Evolutionary conservation across 1,140 invertebrate genomes (phyloP).

Genomic region (Phymastichus coffea): DNA sequence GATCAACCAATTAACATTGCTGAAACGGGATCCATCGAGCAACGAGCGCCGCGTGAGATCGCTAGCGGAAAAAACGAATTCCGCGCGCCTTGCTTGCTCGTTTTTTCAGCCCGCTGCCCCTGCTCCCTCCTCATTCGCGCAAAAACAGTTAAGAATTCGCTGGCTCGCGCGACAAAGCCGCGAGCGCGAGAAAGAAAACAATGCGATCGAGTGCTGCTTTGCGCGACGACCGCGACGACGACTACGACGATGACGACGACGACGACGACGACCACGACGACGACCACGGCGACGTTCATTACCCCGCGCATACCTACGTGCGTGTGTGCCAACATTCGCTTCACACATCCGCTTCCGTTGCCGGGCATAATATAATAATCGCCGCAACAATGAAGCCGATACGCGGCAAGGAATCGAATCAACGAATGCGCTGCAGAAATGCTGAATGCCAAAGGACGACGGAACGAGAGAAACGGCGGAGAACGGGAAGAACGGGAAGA

Average conservation of each 20-base stretch:
- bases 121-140: background rate
- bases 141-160: background rate
- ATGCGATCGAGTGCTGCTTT: background rate
- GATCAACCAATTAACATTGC: constrained; percentile 28
- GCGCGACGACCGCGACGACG: too few species aligned
- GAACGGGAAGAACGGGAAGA: constrained; percentile 8
- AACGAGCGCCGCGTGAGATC: constrained; percentile 12
- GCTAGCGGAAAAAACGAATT: constrained; percentile 11
- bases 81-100: background rate
- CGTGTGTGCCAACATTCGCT: constrained; percentile 38
- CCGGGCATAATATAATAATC: constrained; percentile 49
- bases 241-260: too few species aligned
- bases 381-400: too few species aligned
- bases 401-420: too few species aligned
- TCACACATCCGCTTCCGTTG: constrained; percentile 57
- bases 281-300: constrained; percentile 41
- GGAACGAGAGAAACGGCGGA: background rate
- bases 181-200: background rate
- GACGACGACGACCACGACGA: constrained; percentile 2
- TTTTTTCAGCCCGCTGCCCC: background rate
- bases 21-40: constrained; percentile 7
- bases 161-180: background rate
- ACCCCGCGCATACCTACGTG: constrained; percentile 32
- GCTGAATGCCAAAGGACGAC: background rate
- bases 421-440: too few species aligned